Conservation (phyloP, 1,140 invertebrate genomes). For the Aphelenchoides fujianensis region DNA sequence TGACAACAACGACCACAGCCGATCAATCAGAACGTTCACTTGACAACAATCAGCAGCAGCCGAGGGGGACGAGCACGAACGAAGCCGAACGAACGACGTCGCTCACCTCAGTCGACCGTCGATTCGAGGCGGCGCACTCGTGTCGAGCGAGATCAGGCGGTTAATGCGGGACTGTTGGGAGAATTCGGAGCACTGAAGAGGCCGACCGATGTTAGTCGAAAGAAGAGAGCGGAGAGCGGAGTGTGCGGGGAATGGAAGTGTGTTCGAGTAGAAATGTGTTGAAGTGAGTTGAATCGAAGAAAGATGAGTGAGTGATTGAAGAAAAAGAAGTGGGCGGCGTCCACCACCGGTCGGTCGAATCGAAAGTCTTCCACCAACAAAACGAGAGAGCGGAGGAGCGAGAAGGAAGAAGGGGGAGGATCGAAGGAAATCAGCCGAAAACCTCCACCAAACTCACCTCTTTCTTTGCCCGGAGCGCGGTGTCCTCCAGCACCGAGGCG, state of each 20-base stretch:
- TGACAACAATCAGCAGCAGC: no score
- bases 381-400: neutral
- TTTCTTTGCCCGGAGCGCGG: constrained; percentile 84
- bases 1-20: neutral
- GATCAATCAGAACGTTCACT: neutral
- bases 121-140: neutral
- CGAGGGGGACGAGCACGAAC: no score
- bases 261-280: no score
- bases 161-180: constrained; percentile 22
- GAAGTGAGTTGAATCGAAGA: no score
- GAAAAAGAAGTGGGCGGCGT: neutral
- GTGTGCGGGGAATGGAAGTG: neutral
- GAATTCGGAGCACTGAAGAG: constrained; percentile 19
- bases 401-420: neutral
- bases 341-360: neutral
- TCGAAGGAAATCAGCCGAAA: neutral
- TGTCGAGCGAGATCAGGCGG: neutral
- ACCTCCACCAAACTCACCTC: constrained; percentile 68
- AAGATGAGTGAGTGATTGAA: neutral
- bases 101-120: neutral
- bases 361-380: neutral
- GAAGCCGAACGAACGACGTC: no score
- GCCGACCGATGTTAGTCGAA: no score
- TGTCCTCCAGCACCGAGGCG: constrained; percentile 95
- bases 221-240: no score